Evolutionary conservation across 2,113 vertebrate genomes (phyloP).

Genomic region (Harpagus bidentatus): DNA sequence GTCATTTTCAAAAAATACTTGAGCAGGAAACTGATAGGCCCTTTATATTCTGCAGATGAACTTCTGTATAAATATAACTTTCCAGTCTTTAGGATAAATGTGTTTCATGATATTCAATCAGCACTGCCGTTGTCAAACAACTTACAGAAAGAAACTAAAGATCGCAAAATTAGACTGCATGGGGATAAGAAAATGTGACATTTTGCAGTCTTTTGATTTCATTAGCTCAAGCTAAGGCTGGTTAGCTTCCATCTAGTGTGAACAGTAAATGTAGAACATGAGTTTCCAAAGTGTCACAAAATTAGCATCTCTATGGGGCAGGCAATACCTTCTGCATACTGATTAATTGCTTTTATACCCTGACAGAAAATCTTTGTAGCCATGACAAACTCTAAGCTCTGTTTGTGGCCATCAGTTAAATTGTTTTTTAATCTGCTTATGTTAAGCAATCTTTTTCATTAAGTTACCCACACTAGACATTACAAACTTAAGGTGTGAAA

Average conservation of each 20-base stretch:
- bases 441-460: not conserved
- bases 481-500: not conserved
- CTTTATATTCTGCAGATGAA: not conserved
- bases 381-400: conserved; percentile 79
- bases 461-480: not conserved
- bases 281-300: conserved; percentile 73
- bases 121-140: not conserved
- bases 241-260: conserved; percentile 73
- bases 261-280: conserved; percentile 82
- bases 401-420: conserved; percentile 74
- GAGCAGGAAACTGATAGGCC: not conserved
- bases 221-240: conserved; percentile 54
- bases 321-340: conserved; percentile 83
- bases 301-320: conserved; percentile 89
- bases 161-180: not conserved
- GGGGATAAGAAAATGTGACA: conserved; percentile 26
- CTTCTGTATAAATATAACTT: not conserved
- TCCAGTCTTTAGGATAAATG: not conserved
- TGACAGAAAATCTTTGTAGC: conserved; percentile 86
- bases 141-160: not conserved
- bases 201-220: conserved; percentile 49
- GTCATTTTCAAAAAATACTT: not conserved
- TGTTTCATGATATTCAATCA: not conserved
- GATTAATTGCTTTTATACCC: conserved; percentile 82
- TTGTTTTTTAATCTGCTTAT: conserved; percentile 64